Evolutionary conservation across 2,888 invertebrate genomes (phyloP), one percentile per base, ranked within the genome.

Genomic region (Aricia artaxerxes): DNA sequence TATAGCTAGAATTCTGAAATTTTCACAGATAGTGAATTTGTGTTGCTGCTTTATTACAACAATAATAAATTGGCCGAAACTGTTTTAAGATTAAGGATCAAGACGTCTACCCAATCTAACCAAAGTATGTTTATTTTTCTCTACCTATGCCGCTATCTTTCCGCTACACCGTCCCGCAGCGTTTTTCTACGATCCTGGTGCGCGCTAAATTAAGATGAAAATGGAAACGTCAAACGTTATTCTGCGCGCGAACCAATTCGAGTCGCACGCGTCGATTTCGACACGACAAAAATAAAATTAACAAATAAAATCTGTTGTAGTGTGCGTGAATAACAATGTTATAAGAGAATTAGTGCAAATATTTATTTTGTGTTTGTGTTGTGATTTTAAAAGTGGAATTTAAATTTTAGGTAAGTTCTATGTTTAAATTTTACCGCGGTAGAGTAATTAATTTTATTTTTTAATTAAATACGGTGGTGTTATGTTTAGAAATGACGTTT

Each of bases 171-270:
- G 44, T 13, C 4, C 24, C 24, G 53, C 53, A 13, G 31, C 16
- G 73, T 79, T 79, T 90, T 89, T 89, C 88, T 80, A 13, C 83
- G 82, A 85, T 86, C 84, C 85, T 86, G 85, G 88, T 86, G 85
- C 87, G 89, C 88, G 88, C 88, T 88, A 88, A 89, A 82, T 82
- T 80, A 78, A 80, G 78, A 79, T 80, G 78, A 78, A 79, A 73
- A 78, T 60, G n/a, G 57, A 79, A 73, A 78, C 72, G 57, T 53
- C 69, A 49, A 35, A 81, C 81, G 86, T 87, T 90, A 91, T 88
- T 89, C 88, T 87, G 91, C 90, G 92, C 90, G 92, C 90, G 90
- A 90, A 88, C 90, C 89, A 85, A 87, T 86, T 86, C 84, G 81
- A 84, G 85, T 84, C 84, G 83, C 83, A 84, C 84, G 85, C 87